These are phyloP conservation scores for Arrhopalites spinosus DNA, from an alignment of 2,888 invertebrate species.

Conservation along the genomic window DNA sequence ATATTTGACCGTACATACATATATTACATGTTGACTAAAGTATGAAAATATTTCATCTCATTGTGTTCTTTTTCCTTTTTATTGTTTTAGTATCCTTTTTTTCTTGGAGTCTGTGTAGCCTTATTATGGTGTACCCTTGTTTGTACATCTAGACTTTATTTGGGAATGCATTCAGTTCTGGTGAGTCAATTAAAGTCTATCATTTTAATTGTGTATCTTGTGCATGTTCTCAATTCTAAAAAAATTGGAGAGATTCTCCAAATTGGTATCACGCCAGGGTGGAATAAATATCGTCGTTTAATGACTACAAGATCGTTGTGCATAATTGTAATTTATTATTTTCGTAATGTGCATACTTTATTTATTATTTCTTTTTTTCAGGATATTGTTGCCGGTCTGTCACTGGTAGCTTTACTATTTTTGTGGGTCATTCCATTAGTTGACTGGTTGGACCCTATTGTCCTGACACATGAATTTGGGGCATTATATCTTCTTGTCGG, in stretches of 20 bases:
- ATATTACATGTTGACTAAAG: too few species aligned
- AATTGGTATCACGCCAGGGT: too few species aligned
- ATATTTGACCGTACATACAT: not conserved
- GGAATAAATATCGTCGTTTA: too few species aligned
- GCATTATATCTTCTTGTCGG: constrained; percentile 60
- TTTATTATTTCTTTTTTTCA: constrained; percentile 60
- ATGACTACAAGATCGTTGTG: too few species aligned
- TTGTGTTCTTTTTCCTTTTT: too few species aligned
- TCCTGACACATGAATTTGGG: constrained; percentile 66
- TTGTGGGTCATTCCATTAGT: constrained; percentile 75
- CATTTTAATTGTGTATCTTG: constrained; percentile 22
- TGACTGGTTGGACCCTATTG: constrained; percentile 72
- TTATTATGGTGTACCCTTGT: constrained; percentile 72
- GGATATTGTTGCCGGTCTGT: constrained; percentile 82
- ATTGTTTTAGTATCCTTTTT: constrained; percentile 61
- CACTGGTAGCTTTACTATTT: constrained; percentile 71
- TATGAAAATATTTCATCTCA: too few species aligned
- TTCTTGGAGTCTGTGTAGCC: constrained; percentile 61
- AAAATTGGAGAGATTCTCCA: not conserved
- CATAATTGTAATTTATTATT: too few species aligned
- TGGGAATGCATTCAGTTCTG: constrained; percentile 91
- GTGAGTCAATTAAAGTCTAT: constrained; percentile 63
- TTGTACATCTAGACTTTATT: constrained; percentile 82
- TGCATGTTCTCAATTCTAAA: constrained; percentile 35
- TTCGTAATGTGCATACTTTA: too few species aligned